Percentiles rank a stretch among this genome's conserved stretches.
phyloP scores from a whole-genome alignment of 1,140 invertebrate genomes.

The Coboldia fuscipes region DNA sequence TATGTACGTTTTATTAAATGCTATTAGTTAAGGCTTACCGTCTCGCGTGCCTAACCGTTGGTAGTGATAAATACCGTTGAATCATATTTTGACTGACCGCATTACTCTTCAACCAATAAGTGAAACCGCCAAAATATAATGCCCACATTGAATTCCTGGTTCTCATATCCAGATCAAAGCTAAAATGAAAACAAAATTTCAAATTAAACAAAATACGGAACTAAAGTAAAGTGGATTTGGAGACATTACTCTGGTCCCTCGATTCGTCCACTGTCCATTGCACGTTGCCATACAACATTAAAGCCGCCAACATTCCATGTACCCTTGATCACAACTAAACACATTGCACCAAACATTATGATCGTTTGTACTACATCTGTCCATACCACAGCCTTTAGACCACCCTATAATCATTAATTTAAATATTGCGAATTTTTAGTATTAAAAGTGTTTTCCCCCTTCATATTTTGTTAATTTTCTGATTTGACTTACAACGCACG shows the following conservation, averaged over 20 bases:
- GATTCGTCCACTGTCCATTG: conserved; percentile 44
- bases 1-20: no score
- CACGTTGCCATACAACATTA: conserved; percentile 39
- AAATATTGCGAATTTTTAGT: not conserved
- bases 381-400: conserved; percentile 83
- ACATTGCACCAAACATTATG: conserved; percentile 65
- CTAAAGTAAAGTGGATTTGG: no score
- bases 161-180: conserved; percentile 40
- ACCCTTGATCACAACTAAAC: conserved; percentile 60
- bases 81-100: conserved; percentile 70
- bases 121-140: conserved; percentile 50
- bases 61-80: conserved; percentile 49
- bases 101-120: conserved; percentile 60
- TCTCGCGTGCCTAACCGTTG: conserved; percentile 41
- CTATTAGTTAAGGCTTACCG: no score
- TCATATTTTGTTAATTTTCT: not conserved
- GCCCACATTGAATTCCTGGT: conserved; percentile 57
- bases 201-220: no score
- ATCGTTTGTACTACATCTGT: conserved; percentile 76
- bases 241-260: conserved; percentile 53
- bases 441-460: not conserved
- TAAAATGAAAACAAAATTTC: conserved; percentile 17
- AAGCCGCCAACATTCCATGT: conserved; percentile 58
- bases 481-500: not conserved
- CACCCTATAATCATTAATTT: conserved; percentile 37